Conservation (phyloP, 2,797 vertebrate species). For the Peromyscus attwateri region DNA sequence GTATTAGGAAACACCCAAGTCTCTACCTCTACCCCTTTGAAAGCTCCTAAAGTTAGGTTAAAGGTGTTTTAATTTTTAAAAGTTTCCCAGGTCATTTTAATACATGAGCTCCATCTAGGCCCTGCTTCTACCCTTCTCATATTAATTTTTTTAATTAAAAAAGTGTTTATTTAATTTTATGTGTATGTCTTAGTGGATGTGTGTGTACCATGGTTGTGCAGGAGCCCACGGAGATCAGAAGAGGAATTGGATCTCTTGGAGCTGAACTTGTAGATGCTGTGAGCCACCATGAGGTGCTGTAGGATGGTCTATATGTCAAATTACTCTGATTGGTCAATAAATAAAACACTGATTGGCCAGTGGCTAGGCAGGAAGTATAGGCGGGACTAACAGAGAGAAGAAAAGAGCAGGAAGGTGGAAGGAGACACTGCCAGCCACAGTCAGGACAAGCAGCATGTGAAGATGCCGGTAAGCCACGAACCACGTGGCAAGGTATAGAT, state of each 20-base stretch:
- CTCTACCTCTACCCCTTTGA: background rate
- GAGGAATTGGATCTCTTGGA: background rate
- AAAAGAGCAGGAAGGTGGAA: too few species aligned
- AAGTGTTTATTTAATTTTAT: background rate
- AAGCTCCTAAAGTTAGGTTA: background rate
- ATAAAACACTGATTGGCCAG: too few species aligned
- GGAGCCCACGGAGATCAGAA: background rate
- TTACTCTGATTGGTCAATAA: too few species aligned
- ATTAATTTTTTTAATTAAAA: background rate
- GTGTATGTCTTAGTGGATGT: background rate
- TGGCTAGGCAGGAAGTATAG: too few species aligned
- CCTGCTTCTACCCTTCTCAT: background rate
- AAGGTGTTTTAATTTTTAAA: background rate
- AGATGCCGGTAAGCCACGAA: too few species aligned
- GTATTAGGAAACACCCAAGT: conserved; percentile 11
- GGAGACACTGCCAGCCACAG: too few species aligned
- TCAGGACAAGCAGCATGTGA: too few species aligned
- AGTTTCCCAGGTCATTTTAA: background rate
- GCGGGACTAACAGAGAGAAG: too few species aligned
- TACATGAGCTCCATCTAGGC: background rate
- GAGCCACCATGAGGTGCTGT: background rate
- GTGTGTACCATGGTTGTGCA: background rate
- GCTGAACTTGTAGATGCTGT: background rate
- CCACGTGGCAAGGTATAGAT: too few species aligned
- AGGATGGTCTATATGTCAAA: too few species aligned